Evolutionary conservation across 1,140 invertebrate genomes (phyloP).

Genomic region (Fopius arisanus): DNA sequence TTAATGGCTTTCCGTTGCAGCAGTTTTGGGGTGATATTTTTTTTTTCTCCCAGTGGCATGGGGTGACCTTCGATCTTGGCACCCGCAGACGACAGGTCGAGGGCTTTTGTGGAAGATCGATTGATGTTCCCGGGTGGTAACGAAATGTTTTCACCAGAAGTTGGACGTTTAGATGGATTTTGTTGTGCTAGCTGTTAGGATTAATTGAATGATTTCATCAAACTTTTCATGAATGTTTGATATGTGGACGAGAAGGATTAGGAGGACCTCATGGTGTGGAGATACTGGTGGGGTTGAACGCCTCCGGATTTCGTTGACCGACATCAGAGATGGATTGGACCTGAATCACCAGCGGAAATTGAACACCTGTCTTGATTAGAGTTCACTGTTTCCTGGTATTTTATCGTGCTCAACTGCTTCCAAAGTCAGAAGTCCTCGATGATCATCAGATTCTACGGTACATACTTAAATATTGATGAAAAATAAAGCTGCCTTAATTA

Average conservation of each 20-base stretch:
- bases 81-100: constrained; percentile 3
- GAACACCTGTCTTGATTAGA: no score
- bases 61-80: constrained; percentile 13
- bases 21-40: background rate
- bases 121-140: background rate
- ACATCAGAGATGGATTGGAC: no score
- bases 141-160: background rate
- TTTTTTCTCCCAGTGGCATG: background rate
- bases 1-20: constrained; percentile 23
- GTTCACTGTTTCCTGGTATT: no score
- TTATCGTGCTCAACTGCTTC: no score
- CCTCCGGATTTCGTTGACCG: no score
- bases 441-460: no score
- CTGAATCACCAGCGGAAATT: no score
- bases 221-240: background rate
- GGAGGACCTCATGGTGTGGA: background rate
- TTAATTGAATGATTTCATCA: background rate
- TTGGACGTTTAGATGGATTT: background rate
- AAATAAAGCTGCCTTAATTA: no score
- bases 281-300: background rate
- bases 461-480: no score
- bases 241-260: background rate
- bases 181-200: background rate
- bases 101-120: constrained; percentile 10
- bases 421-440: no score